Evolutionary conservation across 1,140 invertebrate species (phyloP), one percentile per base, ranked within the genome.

Genomic region (Hypsibius dujardini): DNA sequence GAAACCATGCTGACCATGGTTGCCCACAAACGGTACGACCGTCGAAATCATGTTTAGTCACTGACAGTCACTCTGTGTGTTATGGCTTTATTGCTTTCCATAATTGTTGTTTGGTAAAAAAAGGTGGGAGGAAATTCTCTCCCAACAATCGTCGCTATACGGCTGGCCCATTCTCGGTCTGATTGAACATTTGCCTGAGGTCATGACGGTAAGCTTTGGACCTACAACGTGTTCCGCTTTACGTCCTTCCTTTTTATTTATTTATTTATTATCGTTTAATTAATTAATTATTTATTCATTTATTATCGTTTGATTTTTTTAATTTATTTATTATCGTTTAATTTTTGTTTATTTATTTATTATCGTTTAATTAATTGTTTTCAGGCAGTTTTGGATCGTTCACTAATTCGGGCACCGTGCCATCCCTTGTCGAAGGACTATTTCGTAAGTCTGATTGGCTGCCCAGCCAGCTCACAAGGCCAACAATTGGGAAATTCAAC

Each of bases 141-240:
- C 12, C 12, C 12, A 0, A 42, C 42, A 3, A 15, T 67, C 62
- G 45, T 12, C 42, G 3, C 7, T 67, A 42, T 67, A 67, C 42
- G 3, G 12, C 3, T 42, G 62, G 3, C 62, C 62, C 12, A 45
- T 67, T 3, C 42, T 67, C 12, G 62, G 62, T 15, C 42, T 67
- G 62, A 67, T 67, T 7, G 62, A 67, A 42, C 62, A 67, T 67
- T 42, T 67, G 42, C 62, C 62, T 7, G 62, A 67, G 45, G 42
- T 42, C 42, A 0, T 67, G 62, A 42, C 42, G 42, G 62, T 67
- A 42, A 12, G 50, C 50, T 56, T 56, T 56, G 7, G 50, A 12
- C n/a, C n/a, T n/a, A 7, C 7, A 56, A 56, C 7, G n/a, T 56
- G n/a, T 56, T n/a, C 50, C 50, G n/a, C 50, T 56, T 56, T 12